Evolutionary conservation across 2,797 vertebrate genomes (phyloP).

Genomic region (Triplophysa yarkandensis): DNA sequence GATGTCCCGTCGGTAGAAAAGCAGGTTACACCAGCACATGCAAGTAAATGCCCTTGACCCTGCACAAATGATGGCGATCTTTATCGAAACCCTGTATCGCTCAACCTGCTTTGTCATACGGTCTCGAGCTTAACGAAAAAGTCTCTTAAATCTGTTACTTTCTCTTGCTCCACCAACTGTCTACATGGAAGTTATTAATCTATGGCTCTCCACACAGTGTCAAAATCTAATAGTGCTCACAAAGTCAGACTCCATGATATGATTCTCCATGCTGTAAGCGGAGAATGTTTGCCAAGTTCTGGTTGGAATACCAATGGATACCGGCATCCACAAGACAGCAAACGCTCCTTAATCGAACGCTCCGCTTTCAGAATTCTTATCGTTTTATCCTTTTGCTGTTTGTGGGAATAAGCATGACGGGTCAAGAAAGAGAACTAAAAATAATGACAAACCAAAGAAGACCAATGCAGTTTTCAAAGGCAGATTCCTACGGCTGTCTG

Average conservation of each 20-base stretch:
- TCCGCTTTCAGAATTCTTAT: conserved; percentile 41
- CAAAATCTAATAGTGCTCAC: conserved; percentile 76
- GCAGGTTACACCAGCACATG: background rate
- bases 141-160: conserved; percentile 68
- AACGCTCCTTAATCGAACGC: conserved; percentile 50
- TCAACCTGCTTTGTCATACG: conserved; percentile 30
- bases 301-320: conserved; percentile 73
- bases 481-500: background rate
- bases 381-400: conserved; percentile 30
- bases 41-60: conserved; percentile 41
- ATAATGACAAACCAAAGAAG: conserved; percentile 1
- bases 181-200: conserved; percentile 76
- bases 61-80: conserved; percentile 21
- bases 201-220: conserved; percentile 62
- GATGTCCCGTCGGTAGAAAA: background rate
- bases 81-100: conserved; percentile 9
- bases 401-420: conserved; percentile 9
- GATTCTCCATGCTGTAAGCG: conserved; percentile 74
- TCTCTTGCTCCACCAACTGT: background rate
- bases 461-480: background rate
- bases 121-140: conserved; percentile 65
- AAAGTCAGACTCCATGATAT: conserved; percentile 75
- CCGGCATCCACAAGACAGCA: conserved; percentile 49
- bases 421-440: conserved; percentile 9
- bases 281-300: conserved; percentile 67